Base-by-base conservation (phyloP, 2,888 invertebrate genomes). In the Hofmannophila pseudospretella region DNA sequence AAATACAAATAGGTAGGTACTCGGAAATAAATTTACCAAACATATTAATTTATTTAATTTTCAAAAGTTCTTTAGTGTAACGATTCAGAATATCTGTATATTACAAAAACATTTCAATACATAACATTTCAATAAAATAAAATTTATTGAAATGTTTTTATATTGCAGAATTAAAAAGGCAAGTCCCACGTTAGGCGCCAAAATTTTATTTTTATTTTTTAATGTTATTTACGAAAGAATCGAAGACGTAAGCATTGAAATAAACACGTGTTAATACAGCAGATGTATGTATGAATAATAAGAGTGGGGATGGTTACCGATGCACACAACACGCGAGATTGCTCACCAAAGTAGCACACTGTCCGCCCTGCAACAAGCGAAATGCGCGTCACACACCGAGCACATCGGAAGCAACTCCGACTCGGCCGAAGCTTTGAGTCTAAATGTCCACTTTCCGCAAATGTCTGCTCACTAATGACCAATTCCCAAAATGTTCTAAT, bases 271-370 rank as follows among this genome's bases (percentile, higher is more conserved):
- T 80, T 81, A 80, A 79, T 71, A 70, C 61, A 82, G 85, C 85
- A 63, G 50, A 76, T 71, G 76, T 74, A 79, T 76, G 73, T 74
- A 82, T 82, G 80, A 77, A 78, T 89, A 89, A 89, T 85, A 88
- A 92, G 90, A 92, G 92, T 92, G 92, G 91, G 90, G 71, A 92
- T 92, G 92, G 92, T 91, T 94, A 94, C 94, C 94, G 94, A 94
- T 94, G 94, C 93, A 94, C 93, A 94, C 93, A 94, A 94, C 93
- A 94, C 94, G 94, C 94, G 92, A 92, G 92, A 94, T 94, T 94
- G 94, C 94, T 94, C 94, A 94, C 94, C 94, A 94, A 92, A 92
- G 93, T 93, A 91, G 94, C 94, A 92, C 94, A 94, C 93, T 93
- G 93, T 91, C 94, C 94, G 92, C 94, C 94, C 94, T 94, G 94